Evolutionary conservation across 2,797 vertebrate species (phyloP), one percentile per base, ranked within the genome.

Genomic region (Arrhamphus sclerolepis): DNA sequence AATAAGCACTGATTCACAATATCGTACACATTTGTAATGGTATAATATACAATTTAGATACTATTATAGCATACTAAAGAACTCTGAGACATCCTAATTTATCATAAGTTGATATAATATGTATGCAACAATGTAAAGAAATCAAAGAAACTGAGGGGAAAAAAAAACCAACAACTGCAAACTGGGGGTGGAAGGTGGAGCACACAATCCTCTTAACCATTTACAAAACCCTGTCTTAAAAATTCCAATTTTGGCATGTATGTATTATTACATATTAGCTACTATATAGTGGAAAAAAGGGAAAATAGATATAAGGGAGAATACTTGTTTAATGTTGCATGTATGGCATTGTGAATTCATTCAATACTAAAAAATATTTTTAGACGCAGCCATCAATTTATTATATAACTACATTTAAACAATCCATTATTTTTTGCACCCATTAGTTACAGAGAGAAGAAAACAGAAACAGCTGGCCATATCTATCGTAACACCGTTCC

Each of bases 1-100:
- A 88, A 87, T 81, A 71, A 89, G 84, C 86, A 91, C 88, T 66
- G 18, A 87, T 78, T 89, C 83, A 91, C 90, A 91, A 91, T 88
- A 90, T 86, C 89, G 86, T 83, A 91, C 84, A 90, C 82, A 74
- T 86, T 78, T 87, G 75, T 77, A 76, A 70, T 43, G 82, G 87
- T 75, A 82, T 87, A 85, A 89, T 89, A 87, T 89, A 89, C 85
- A 89, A 72, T 75, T 83, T 74, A 87, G 62, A 82, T 88, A 83
- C 80, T 82, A 87, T 85, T 69, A 85, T 88, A 77, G 63, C 31
- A 64, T 43, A 63, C 66, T 80, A 80, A 83, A 74, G 44, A 70
- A 62, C 56, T 77, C 64, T 75, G 66, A 73, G 81, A 66, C 70
- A 75, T 79, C 81, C 46, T 74, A 61, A 78, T 82, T 81, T 60